Evolutionary conservation across 2,797 vertebrate species (phyloP).

Genomic region (Phyllotis vaccarum): DNA sequence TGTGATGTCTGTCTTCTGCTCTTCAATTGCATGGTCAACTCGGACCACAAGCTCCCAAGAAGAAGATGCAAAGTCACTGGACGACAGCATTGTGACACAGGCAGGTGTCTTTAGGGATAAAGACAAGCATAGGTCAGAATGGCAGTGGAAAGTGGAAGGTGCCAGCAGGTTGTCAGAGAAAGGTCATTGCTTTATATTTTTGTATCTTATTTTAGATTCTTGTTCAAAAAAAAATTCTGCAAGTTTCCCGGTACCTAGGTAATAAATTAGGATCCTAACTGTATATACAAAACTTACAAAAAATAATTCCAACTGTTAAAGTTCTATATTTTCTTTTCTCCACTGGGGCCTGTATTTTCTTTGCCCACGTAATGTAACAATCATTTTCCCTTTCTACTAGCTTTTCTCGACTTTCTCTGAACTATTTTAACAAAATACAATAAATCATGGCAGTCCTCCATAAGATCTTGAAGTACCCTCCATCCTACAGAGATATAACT

Average conservation of each 20-base stretch:
- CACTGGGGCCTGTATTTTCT: background rate
- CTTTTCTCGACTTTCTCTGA: slow-evolving; percentile 9
- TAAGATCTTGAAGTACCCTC: background rate
- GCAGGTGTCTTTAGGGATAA: slow-evolving; percentile 69
- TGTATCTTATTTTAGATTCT: background rate
- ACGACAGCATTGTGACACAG: slow-evolving; percentile 89
- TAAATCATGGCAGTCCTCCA: background rate
- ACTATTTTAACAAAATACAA: background rate
- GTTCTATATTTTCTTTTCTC: background rate
- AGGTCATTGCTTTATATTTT: background rate
- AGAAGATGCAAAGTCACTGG: slow-evolving; percentile 89
- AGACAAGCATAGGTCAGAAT: background rate
- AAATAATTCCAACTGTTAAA: background rate
- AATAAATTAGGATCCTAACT: slow-evolving; percentile 45
- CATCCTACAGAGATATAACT: slow-evolving; percentile 15
- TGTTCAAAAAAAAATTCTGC: slow-evolving; percentile 22
- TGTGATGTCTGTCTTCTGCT: slow-evolving; percentile 86
- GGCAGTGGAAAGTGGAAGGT: background rate
- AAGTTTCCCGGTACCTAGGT: background rate
- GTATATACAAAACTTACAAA: slow-evolving; percentile 32
- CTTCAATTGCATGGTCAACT: slow-evolving; percentile 91
- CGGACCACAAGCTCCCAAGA: slow-evolving; percentile 94
- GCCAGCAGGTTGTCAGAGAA: background rate
- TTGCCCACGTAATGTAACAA: background rate
- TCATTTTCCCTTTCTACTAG: background rate